phyloP scores from a whole-genome alignment of 2,113 vertebrate genomes.

The Hippoglossus stenolepis region DNA sequence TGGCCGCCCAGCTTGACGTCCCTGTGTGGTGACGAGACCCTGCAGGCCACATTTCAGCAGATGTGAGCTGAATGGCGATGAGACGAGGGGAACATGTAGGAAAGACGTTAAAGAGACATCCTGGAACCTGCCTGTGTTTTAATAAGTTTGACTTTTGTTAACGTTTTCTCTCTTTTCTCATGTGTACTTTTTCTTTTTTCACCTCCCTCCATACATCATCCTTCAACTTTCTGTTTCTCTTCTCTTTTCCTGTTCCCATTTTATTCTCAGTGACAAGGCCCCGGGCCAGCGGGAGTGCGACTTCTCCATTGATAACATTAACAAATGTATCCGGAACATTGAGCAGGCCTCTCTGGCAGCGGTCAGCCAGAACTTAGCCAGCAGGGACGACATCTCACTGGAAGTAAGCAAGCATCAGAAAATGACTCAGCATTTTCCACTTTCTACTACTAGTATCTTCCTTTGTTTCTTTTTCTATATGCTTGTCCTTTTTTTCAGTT shows the following conservation, averaged over 20 bases:
- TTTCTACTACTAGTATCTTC: background rate
- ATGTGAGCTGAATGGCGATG: conserved; percentile 41
- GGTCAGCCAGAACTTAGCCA: conserved; percentile 93
- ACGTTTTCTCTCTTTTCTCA: conserved; percentile 14
- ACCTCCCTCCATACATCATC: conserved; percentile 1
- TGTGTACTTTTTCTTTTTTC: background rate
- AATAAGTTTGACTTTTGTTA: conserved; percentile 37
- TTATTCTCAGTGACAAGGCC: conserved; percentile 91
- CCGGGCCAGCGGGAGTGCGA: conserved; percentile 98
- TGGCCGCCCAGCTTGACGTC: conserved; percentile 53
- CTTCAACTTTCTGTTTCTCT: conserved; percentile 19
- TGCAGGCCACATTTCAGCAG: conserved; percentile 40
- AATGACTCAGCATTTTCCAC: background rate
- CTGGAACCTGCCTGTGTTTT: conserved; percentile 35
- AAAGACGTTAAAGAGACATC: conserved; percentile 23
- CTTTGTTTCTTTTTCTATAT: conserved; percentile 3
- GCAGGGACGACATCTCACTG: conserved; percentile 96
- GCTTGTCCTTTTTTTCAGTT: background rate
- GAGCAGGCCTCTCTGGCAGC: conserved; percentile 96
- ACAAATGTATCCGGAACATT: conserved; percentile 95
- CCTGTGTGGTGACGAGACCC: conserved; percentile 14
- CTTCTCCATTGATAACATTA: conserved; percentile 96
- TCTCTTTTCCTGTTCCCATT: conserved; percentile 30
- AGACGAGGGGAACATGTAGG: conserved; percentile 14
- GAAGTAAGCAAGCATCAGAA: conserved; percentile 84